Evolutionary conservation across 2,888 invertebrate species (phyloP).

Genomic region (Thera britannica): DNA sequence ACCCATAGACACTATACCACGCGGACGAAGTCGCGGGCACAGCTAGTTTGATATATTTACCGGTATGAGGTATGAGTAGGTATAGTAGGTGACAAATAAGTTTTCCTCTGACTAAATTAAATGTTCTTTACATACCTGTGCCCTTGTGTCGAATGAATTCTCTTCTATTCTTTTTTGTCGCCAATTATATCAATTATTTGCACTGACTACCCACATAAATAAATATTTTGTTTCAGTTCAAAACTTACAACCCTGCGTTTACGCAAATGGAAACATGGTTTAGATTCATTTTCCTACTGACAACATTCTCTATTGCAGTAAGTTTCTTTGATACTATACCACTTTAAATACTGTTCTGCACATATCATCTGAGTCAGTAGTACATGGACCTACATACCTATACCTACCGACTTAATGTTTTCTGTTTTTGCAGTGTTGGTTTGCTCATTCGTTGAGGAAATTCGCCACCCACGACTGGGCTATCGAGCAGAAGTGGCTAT

Average conservation of each 20-base stretch:
- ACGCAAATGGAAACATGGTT: constrained; percentile 99
- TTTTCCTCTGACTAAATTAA: too few species aligned
- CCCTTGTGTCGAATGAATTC: too few species aligned
- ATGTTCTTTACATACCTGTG: too few species aligned
- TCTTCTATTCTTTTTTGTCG: too few species aligned
- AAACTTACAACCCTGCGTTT: constrained; percentile 97
- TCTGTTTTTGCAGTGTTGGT: constrained; percentile 91
- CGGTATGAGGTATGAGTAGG: too few species aligned
- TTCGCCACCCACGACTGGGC: constrained; percentile 97
- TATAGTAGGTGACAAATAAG: too few species aligned
- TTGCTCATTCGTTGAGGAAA: constrained; percentile 93
- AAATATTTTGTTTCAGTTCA: constrained; percentile 87
- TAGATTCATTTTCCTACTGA: constrained; percentile 94
- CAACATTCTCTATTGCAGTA: constrained; percentile 94
- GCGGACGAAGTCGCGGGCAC: too few species aligned
- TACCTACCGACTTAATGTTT: not conserved
- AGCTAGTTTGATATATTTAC: too few species aligned
- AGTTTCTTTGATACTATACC: constrained; percentile 65
- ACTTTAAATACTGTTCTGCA: too few species aligned
- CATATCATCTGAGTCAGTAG: not conserved
- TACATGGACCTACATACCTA: not conserved
- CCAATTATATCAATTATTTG: too few species aligned
- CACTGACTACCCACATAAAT: not conserved
- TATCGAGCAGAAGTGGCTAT: constrained; percentile 98
- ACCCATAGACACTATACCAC: too few species aligned